Percentiles rank a stretch among this genome's conserved stretches.
Evolutionary conservation across 2,797 vertebrate species (phyloP).

Genomic region (Hylomyscus alleni): DNA sequence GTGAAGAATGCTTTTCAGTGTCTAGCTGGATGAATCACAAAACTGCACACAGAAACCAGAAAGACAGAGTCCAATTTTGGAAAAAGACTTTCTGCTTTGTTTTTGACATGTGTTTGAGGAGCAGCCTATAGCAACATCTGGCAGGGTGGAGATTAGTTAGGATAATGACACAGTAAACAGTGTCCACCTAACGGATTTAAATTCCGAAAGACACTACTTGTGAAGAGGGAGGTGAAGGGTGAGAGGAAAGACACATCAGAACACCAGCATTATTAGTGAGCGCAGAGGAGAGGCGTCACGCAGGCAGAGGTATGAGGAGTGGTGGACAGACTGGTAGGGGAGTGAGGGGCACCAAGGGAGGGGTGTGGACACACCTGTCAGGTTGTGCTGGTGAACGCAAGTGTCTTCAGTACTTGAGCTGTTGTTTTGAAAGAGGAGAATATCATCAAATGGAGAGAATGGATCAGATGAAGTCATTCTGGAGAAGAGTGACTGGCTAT

Average conservation of each 20-base stretch:
- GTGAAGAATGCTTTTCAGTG: not conserved
- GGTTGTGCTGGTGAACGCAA: not conserved
- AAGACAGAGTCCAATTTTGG: conserved; percentile 25
- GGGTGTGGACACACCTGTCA: not conserved
- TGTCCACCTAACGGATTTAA: not conserved
- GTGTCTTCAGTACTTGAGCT: conserved; percentile 1
- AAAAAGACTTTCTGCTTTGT: not conserved
- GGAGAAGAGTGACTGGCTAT: not conserved
- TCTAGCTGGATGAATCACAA: not conserved
- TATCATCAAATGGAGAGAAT: not conserved
- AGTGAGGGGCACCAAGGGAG: not conserved
- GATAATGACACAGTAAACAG: not conserved
- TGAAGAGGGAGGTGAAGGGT: not conserved
- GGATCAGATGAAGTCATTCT: not conserved
- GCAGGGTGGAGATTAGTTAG: not conserved
- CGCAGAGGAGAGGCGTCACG: not conserved
- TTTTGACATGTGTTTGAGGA: conserved; percentile 13
- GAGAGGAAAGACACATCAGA: not conserved
- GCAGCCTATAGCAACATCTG: not conserved
- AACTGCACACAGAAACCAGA: not conserved
- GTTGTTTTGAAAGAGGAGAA: not conserved
- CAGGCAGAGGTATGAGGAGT: not conserved
- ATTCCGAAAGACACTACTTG: conserved; percentile 1
- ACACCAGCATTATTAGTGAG: not conserved
- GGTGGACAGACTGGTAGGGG: not conserved